A percentile compares a stretch with the other conserved stretches of the same genome.
Evolutionary conservation across 2,797 vertebrate genomes (phyloP).

Genomic region (Myoxocephalus aenaeus): DNA sequence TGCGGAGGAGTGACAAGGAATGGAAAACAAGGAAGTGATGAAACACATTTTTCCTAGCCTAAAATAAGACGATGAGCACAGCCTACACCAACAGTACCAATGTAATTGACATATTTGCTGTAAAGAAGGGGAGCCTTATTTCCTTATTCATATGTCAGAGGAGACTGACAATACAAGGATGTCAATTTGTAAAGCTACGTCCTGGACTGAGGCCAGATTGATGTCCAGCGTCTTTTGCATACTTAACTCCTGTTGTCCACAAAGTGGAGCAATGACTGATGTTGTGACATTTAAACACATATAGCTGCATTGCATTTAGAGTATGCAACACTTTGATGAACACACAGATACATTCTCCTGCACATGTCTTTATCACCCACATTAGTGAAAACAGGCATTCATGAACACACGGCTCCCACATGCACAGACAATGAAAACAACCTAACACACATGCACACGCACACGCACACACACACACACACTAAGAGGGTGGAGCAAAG

Average conservation of each 20-base stretch:
- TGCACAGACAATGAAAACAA: neutral
- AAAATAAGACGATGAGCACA: constrained; percentile 3
- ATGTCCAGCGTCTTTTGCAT: neutral
- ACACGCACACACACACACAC: neutral
- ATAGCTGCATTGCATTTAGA: neutral
- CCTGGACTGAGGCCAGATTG: neutral
- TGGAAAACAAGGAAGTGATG: constrained; percentile 4
- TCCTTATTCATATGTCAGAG: constrained; percentile 5
- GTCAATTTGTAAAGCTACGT: neutral
- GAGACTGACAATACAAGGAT: neutral
- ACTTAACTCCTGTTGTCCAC: neutral
- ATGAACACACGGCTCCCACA: constrained; percentile 3
- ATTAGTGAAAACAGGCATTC: neutral
- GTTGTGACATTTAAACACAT: neutral
- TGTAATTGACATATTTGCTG: neutral
- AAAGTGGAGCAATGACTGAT: neutral
- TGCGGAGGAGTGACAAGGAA: constrained; percentile 63
- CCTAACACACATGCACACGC: neutral
- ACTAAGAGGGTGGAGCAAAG: constrained; percentile 15
- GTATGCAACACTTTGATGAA: neutral
- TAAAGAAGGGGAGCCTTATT: neutral
- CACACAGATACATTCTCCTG: neutral
- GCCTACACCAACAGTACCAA: neutral
- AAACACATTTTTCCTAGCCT: constrained; percentile 8
- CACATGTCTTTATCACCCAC: neutral